phyloP scores from a whole-genome alignment of 2,797 vertebrate species.

The Zalophus californianus region DNA sequence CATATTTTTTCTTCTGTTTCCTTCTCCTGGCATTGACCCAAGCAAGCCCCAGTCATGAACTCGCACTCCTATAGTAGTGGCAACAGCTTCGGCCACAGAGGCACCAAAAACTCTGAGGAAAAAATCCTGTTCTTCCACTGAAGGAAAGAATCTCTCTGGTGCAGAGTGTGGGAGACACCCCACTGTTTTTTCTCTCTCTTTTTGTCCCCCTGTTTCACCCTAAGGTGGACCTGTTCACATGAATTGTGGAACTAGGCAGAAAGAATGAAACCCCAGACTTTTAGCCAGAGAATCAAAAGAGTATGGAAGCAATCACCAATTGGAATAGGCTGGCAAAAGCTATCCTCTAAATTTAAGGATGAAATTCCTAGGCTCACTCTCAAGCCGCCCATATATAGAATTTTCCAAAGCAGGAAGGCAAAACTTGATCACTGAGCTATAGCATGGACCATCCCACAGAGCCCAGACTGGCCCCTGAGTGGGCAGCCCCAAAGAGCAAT shows the following conservation, averaged over 20 bases:
- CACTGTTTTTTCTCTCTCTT: not conserved
- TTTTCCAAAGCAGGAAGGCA: not conserved
- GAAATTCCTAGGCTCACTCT: not conserved
- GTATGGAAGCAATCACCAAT: not conserved
- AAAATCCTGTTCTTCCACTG: not conserved
- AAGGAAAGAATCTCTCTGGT: not conserved
- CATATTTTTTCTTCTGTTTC: not conserved
- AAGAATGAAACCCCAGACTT: not conserved
- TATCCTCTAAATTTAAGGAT: not conserved
- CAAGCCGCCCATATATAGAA: not conserved
- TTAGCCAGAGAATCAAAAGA: not conserved
- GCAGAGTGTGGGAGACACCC: not conserved
- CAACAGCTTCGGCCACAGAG: rapidly evolving
- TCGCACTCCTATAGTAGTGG: rapidly evolving
- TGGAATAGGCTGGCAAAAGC: not conserved
- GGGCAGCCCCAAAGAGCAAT: not conserved
- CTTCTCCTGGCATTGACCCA: not conserved
- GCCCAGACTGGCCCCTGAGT: not conserved
- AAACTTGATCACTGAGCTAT: not conserved
- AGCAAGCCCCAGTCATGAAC: not conserved
- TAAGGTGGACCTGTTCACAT: not conserved
- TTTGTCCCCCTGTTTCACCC: not conserved
- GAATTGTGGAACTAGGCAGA: not conserved
- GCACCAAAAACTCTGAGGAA: not conserved
- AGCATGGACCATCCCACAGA: not conserved